Evolutionary conservation across 2,888 invertebrate species (phyloP), one percentile per base, ranked within the genome.

Genomic region (Linnaemya vulpina): DNA sequence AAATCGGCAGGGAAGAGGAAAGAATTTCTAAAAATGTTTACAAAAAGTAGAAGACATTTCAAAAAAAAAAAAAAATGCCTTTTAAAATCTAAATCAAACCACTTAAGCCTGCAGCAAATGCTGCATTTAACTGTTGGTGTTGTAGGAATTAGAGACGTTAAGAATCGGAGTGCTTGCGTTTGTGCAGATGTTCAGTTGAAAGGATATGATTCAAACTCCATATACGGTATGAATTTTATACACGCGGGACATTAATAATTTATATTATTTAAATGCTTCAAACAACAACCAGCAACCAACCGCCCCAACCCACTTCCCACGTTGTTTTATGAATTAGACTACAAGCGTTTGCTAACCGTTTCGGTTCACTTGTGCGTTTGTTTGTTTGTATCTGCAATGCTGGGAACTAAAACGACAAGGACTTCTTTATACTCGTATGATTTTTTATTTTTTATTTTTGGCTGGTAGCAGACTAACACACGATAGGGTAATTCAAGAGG

Each of bases 211-310:
- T 77, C 46, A 68, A 79, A 77, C 82, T 85, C 81, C 81, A 82
- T 82, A 63, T 82, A 81, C 74, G 85, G 60, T 55, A 78, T 73
- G 68, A 78, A 78, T 78, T 70, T 63, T 55, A 75, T 82, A 78
- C 85, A 78, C 85, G 74, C 78, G 85, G 81, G 82, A 85, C 68
- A 81, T 85, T 74, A 82, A 85, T 82, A 85, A 82, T 85, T 85
- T 85, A 85, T 65, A 82, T 78, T 80, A 81, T 85, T 85, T 81
- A 84, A 85, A 85, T 85, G 82, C 53, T 85, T 85, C 70, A 70
- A 70, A 46, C 63, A 67, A 40, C 73, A 80, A 38, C 67, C 40
- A 22, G 1, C 53, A 65, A 15, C 65, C 20, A 55, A 25, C 35
- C n/a, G 13, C 13, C 7, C n/a, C 49, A 35, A 30, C 35, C 22